These are phyloP conservation scores for Corythornis leucogaster DNA, from an alignment of 2,797 vertebrate genomes.

Conservation along the genomic window DNA sequence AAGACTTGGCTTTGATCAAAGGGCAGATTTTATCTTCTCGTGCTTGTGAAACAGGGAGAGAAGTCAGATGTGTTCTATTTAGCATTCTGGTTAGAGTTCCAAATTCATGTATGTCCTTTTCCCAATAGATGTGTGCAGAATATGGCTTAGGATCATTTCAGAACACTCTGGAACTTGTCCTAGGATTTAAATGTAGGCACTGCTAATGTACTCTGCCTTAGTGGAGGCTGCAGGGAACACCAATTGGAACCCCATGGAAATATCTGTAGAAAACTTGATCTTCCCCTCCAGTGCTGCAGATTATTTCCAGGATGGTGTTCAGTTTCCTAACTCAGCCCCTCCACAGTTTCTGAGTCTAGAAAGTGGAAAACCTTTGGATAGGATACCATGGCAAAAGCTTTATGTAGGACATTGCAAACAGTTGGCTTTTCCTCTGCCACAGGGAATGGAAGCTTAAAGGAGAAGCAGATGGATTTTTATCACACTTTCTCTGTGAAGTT, in stretches of 20 bases:
- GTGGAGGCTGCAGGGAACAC: background rate
- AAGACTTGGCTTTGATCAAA: background rate
- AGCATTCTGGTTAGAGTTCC: background rate
- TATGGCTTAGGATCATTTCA: background rate
- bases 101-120: background rate
- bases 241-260: background rate
- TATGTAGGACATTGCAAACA: background rate
- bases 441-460: background rate
- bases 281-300: background rate
- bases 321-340: background rate
- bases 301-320: background rate
- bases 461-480: background rate
- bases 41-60: background rate
- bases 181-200: background rate
- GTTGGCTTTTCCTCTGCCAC: background rate
- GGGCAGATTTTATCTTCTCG: background rate
- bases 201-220: background rate
- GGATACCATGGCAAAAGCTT: background rate
- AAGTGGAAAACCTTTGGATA: background rate
- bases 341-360: background rate
- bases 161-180: accelerated
- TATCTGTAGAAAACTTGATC: background rate
- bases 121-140: background rate
- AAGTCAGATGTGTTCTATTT: background rate
- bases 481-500: background rate